A percentile compares a stretch with the other conserved stretches of the same genome.
phyloP scores from a whole-genome alignment of 2,113 vertebrate species.

The Nothobranchius furzeri region DNA sequence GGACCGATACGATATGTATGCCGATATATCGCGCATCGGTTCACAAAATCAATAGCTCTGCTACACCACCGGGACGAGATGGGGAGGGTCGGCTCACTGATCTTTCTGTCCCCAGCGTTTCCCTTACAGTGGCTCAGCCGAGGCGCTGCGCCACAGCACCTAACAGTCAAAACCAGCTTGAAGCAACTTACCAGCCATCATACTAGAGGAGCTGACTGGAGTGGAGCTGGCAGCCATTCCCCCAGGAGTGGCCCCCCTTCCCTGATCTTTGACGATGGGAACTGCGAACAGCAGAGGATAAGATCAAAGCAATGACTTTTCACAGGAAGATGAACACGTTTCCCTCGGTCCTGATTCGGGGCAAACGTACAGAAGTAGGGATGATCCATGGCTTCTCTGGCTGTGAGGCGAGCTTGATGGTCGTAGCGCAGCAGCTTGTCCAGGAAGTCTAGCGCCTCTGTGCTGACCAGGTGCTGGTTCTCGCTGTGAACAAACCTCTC shows the following conservation, averaged over 20 bases:
- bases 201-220: slow-evolving; percentile 86
- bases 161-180: not conserved
- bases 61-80: too few relatives aligned
- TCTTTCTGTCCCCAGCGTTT: too few relatives aligned
- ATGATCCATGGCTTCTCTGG: slow-evolving; percentile 87
- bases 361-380: slow-evolving; percentile 83
- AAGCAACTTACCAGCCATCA: slow-evolving; percentile 82
- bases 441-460: slow-evolving; percentile 84
- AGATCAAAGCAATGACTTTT: not conserved
- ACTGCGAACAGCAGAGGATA: slow-evolving; percentile 57
- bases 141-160: too few relatives aligned
- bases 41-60: too few relatives aligned
- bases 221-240: slow-evolving; percentile 80
- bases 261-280: slow-evolving; percentile 86
- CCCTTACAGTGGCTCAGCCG: too few relatives aligned
- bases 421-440: slow-evolving; percentile 88
- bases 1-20: too few relatives aligned
- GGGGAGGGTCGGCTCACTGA: too few relatives aligned
- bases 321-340: not conserved
- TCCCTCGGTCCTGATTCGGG: not conserved
- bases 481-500: slow-evolving; percentile 88
- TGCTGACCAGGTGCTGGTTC: slow-evolving; percentile 87
- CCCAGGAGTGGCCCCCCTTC: slow-evolving; percentile 77
- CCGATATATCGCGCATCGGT: too few relatives aligned
- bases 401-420: slow-evolving; percentile 85